phyloP scores from a whole-genome alignment of 2,888 invertebrate species.

The Callinectes sapidus region DNA sequence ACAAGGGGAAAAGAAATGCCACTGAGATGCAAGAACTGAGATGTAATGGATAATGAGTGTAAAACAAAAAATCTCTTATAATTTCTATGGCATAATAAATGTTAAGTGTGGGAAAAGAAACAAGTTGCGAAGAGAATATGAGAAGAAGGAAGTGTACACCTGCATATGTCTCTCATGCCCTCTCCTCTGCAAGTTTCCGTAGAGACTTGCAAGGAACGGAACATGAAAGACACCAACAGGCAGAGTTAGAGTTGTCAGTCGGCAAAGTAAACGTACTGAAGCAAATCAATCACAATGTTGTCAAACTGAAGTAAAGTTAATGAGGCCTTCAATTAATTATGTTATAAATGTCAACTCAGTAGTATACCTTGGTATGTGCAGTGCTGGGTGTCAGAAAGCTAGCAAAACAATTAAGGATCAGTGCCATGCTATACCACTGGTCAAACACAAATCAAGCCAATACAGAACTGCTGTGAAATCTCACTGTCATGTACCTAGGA shows the following conservation, averaged over 20 bases:
- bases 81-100: neutral
- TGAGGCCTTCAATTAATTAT: neutral
- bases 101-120: neutral
- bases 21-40: neutral
- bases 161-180: neutral
- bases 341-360: neutral
- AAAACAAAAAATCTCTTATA: neutral
- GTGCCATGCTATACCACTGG: neutral
- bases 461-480: neutral
- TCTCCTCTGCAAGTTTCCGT: neutral
- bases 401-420: conserved; percentile 17
- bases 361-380: neutral
- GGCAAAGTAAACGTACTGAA: neutral
- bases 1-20: neutral
- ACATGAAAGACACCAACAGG: neutral
- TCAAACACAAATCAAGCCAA: conserved; percentile 10
- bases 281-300: neutral
- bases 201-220: neutral
- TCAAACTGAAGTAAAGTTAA: neutral
- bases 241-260: neutral
- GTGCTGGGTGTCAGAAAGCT: conserved; percentile 5
- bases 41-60: neutral
- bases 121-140: neutral
- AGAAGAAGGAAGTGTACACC: neutral
- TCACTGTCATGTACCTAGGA: conserved; percentile 55